A percentile compares a stretch with the other conserved stretches of the same genome.
phyloP scores from a whole-genome alignment of 2,888 invertebrate genomes.

The Nephrotoma appendiculata region DNA sequence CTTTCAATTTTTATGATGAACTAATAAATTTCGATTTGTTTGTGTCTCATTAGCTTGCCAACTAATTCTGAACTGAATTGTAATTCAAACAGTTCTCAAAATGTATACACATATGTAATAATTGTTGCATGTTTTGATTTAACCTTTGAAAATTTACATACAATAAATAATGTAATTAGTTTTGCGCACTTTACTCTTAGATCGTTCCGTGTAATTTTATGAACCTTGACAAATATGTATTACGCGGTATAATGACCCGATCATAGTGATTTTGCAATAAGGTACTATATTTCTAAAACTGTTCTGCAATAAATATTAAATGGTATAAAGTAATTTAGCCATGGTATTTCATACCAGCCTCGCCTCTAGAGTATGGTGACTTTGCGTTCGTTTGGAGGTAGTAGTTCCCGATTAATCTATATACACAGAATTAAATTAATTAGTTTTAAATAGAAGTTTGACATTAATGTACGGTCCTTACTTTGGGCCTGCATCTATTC shows the following conservation, averaged over 20 bases:
- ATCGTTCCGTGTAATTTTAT: neutral
- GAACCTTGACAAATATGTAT: neutral
- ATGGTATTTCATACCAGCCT: neutral
- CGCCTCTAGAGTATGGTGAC: slow-evolving; percentile 25
- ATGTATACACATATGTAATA: neutral
- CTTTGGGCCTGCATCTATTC: slow-evolving; percentile 21
- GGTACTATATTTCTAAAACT: neutral
- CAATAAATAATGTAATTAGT: neutral
- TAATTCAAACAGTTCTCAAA: neutral
- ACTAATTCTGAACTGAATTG: neutral
- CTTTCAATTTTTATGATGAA: neutral
- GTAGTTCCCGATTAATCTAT: slow-evolving; percentile 26
- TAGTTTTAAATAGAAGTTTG: neutral
- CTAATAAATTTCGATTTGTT: no score
- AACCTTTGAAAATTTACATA: neutral
- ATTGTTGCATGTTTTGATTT: neutral
- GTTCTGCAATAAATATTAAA: neutral
- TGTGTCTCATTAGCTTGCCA: neutral
- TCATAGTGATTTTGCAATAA: neutral
- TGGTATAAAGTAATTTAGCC: neutral
- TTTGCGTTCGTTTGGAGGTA: slow-evolving; percentile 29
- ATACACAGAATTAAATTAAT: slow-evolving; percentile 5
- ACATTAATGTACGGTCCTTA: neutral
- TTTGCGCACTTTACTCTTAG: no score
- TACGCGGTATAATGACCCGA: neutral